Base-by-base conservation (phyloP, 2,113 vertebrate species). In the Oreocharis arfaki region DNA sequence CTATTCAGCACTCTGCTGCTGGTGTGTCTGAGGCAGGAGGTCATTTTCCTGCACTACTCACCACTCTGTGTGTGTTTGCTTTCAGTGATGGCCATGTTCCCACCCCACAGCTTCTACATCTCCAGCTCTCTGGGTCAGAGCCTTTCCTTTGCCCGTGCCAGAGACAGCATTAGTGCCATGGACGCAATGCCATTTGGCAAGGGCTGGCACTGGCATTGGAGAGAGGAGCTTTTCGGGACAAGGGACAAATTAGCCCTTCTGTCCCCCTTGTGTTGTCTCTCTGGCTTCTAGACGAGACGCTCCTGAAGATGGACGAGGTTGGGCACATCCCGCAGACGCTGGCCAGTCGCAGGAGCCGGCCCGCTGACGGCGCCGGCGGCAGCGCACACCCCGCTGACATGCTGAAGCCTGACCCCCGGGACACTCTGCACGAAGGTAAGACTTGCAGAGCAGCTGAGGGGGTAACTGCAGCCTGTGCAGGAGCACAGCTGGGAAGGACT, bases 301-400 rank as follows among this genome's bases (percentile, higher is more conserved):
- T 97, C 11, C 64, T 99, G 39, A 97, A 97, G 84, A 98, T 99
- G 97, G 97, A 98, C 56, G 98, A 99, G 35, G 97, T 99, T 16
- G 96, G 87, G 59, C 99, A 99, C 94, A 98, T 99, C 97, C 99
- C 99, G 2, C 98, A 98, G 97, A 99, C 99, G 0, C 56, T 81
- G 69, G 99, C 99, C 69, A 99, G 98, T 83, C 97, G 97, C 42
- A 5, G 7, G 10, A 91, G 68, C 55, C 65, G 5, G 26, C 55
- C 91, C 12, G 63, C 77, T 4, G 75, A 91, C 17, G 47, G 65
- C 2, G 11, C 53, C 15, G 44, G 22, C 17, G 37, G 90, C 20
- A 32, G 93, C 70, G 82, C 83, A 8, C 98, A 98, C 30, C 96
- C 91, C 0, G 98, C 97, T 7, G 99, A 99, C 90, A 99, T 99